Conservation (phyloP, 2,797 vertebrate genomes). For the Hipposideros larvatus region DNA sequence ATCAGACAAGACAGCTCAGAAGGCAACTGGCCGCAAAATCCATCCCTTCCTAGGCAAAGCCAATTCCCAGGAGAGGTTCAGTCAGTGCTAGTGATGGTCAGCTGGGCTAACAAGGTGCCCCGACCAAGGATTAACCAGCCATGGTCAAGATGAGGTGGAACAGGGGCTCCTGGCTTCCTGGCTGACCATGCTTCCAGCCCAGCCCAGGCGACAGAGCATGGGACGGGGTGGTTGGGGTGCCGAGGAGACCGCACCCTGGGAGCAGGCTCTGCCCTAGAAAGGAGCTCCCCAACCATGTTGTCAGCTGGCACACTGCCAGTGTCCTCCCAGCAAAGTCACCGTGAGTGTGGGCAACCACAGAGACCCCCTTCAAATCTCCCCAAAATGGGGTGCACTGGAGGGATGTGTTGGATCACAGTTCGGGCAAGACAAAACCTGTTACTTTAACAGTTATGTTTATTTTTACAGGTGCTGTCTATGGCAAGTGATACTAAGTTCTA, state of each 20-base stretch:
- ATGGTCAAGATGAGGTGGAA: not conserved
- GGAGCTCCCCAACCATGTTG: not conserved
- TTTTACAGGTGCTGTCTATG: conserved; percentile 55
- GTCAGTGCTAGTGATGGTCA: not conserved
- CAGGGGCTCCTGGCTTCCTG: not conserved
- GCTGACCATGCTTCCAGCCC: not conserved
- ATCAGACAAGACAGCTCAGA: not conserved
- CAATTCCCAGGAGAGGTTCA: not conserved
- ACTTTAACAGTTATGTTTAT: conserved; percentile 43
- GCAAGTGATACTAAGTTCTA: conserved; percentile 29
- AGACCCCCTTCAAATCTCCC: not conserved
- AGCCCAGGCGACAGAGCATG: not conserved
- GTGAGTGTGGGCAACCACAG: not conserved
- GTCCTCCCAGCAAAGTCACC: not conserved
- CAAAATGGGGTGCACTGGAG: not conserved
- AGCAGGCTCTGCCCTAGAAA: not conserved
- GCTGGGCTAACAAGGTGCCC: not conserved
- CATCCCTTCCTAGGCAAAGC: not conserved
- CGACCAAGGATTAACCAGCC: not conserved
- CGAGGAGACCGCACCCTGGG: not conserved
- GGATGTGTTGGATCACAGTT: not conserved
- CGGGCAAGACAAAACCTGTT: not conserved
- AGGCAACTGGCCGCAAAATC: not conserved
- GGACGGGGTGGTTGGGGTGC: not conserved
- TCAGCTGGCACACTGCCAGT: not conserved